Base-by-base conservation (phyloP, 2,113 vertebrate species). In the Camelus dromedarius region DNA sequence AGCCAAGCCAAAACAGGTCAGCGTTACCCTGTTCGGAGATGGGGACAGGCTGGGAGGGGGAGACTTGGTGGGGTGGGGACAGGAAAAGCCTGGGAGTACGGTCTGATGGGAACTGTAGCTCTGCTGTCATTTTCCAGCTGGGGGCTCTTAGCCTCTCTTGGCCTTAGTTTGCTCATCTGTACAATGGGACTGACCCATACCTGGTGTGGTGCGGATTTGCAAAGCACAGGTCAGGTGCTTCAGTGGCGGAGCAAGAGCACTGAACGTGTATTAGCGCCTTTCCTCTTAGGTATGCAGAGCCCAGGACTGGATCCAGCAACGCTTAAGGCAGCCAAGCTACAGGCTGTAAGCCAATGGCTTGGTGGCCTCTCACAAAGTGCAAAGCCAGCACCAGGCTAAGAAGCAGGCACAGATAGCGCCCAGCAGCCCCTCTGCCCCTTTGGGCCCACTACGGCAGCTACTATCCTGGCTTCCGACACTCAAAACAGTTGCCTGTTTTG, bases 1-100 rank as follows among this genome's bases (percentile, higher is more conserved):
- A 95, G 48, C 54, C 92, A 89, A 97, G 64, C 85, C 64, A 94
- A 89, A 80, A 18, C 24, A 46, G 2, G 22, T 96, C 66, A 96
- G 89, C 32, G 4, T 62, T 54, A 66, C 69, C 58, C n/a, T 13
- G 13, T 52, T 48, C 32, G 26, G 0, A 5, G 42, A 14, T 42
- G 10, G 32, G 76, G 28, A 30, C 3, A 16, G n/a, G 16, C 4
- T 3, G 6, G n/a, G 48, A 10, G 79, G 4, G 72, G 56, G 38
- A 15, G 30, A 8, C 6, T 0, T 14, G 42, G 38, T 15, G 12
- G 48, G 11, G 1, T 5, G 60, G 54, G 32, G 20, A 48, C 11
- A 32, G 46, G 15, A 46, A 15, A 67, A 52, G 56, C 20, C 73
- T 9, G 5, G 30, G 73, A 48, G 2, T 1, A 32, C 0, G 9